These are phyloP conservation scores for Trimorus sp. DNA, from an alignment of 2,888 invertebrate genomes.

Conservation along the genomic window DNA sequence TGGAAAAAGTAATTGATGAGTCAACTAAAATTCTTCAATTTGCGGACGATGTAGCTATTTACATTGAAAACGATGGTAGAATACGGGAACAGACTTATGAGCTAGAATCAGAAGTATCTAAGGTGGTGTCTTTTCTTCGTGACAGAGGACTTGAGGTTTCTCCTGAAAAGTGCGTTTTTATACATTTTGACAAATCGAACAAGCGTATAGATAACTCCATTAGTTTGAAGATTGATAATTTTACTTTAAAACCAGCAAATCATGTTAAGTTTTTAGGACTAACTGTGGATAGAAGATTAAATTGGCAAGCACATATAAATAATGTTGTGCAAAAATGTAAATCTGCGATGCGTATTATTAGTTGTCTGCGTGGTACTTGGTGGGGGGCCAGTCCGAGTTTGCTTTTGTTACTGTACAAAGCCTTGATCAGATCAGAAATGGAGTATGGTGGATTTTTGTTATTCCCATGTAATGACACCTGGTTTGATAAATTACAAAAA, in stretches of 20 bases:
- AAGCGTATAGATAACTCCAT: not conserved
- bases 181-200: not conserved
- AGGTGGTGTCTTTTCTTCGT: not conserved
- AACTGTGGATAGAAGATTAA: not conserved
- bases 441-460: conserved; percentile 37
- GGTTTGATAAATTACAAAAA: conserved; percentile 14
- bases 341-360: conserved; percentile 28
- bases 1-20: not conserved
- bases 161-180: conserved; percentile 10
- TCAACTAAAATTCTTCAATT: conserved; percentile 36
- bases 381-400: conserved; percentile 41
- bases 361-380: conserved; percentile 37
- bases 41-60: conserved; percentile 41
- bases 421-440: conserved; percentile 24
- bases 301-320: conserved; percentile 17
- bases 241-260: not conserved
- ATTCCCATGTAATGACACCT: conserved; percentile 9
- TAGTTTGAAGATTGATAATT: not conserved
- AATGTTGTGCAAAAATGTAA: conserved; percentile 4
- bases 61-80: not conserved
- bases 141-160: conserved; percentile 2
- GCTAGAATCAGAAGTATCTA: not conserved
- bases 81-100: not conserved
- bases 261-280: conserved; percentile 5
- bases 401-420: conserved; percentile 7